Base-by-base conservation (phyloP, 2,797 vertebrate genomes). In the Vespertilio murinus region DNA sequence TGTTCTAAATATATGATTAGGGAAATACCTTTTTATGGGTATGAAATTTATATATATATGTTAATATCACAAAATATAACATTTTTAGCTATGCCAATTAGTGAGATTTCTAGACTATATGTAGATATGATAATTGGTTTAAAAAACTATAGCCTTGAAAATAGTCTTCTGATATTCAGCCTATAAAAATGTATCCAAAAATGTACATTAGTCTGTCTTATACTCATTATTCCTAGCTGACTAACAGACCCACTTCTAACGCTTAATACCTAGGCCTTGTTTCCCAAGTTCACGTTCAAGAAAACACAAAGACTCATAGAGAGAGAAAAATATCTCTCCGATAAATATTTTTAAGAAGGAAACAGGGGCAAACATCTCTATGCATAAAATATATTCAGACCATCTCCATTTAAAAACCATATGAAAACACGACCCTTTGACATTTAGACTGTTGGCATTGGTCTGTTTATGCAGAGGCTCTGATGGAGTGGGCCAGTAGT, bases 111-210 rank as follows among this genome's bases (percentile, higher is more conserved):
- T 91, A 49, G 71, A 33, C 23, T 90, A 28, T 71, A 13, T 85
- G 35, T 73, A 88, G 35, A 82, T 54, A 65, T 28, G 11, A 8
- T 16, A 56, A 28, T 69, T 86, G 40, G 14, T 54, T 91, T 38
- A 83, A 86, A 90, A 28, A 92, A 93, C 10, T 16, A 3, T 61
- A 91, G 22, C 59, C 94, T 93, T 83, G 65, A 81, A 91, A 91
- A 80, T 22, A 80, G 12, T 84, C 82, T 84, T 80, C 28, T 77
- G 65, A 59, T 65, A 83, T 10, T 25, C 12, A 74, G 0, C 59
- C 20, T 49, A 40, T 79, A 86, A 93, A 93, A 89, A 79, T 54
- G 3, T 74, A 78, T 10, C 45, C 13, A 9, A 28, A 70, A 61
- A 74, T 23, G 6, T 33, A n/a, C 2, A 69, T 49, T 42, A 30